These are phyloP conservation scores for Microcebus griseorufus DNA, from an alignment of 2,113 vertebrate genomes.

Conservation along the genomic window DNA sequence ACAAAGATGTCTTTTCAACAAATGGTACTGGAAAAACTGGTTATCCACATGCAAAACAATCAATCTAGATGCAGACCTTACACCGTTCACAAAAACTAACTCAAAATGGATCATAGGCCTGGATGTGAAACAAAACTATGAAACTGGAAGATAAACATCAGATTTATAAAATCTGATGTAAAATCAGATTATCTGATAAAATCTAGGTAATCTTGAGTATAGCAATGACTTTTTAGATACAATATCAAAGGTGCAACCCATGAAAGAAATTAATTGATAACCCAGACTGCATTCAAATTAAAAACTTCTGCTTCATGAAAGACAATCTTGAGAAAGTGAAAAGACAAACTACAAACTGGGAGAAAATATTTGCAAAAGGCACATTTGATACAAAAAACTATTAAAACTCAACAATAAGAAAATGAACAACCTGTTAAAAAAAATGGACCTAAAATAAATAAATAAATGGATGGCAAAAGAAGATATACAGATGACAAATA, in stretches of 20 bases:
- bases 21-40: background rate
- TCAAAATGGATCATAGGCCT: background rate
- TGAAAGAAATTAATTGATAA: background rate
- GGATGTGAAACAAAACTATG: background rate
- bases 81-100: background rate
- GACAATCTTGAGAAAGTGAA: background rate
- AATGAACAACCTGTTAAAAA: background rate
- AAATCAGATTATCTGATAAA: background rate
- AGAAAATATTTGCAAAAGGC: background rate
- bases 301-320: background rate
- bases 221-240: background rate
- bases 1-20: background rate
- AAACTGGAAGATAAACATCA: background rate
- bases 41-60: background rate
- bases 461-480: no score
- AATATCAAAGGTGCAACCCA: background rate
- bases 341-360: background rate
- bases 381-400: background rate
- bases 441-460: background rate
- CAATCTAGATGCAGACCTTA: background rate
- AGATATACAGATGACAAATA: background rate
- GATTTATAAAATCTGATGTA: background rate
- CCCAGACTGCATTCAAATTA: background rate
- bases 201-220: background rate
- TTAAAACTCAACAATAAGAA: background rate